These are phyloP conservation scores for Eupithecia insigniata DNA, from an alignment of 2,888 invertebrate species.

Conservation along the genomic window DNA sequence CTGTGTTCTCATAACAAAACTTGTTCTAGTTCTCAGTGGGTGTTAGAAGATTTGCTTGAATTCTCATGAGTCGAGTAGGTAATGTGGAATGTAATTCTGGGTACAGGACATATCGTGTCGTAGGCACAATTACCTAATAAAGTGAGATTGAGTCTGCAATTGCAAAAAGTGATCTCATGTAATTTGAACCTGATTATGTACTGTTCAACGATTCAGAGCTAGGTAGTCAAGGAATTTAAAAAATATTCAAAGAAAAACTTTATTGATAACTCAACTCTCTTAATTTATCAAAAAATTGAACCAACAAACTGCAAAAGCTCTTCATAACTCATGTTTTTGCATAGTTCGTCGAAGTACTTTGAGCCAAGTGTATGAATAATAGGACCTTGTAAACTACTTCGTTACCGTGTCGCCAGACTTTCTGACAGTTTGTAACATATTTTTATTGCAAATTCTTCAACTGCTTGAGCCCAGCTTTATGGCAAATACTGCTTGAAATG, in stretches of 20 bases:
- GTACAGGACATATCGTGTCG: constrained; percentile 53
- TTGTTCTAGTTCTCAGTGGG: background rate
- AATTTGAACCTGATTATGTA: constrained; percentile 43
- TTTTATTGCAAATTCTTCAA: constrained; percentile 12
- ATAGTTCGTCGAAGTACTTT: constrained; percentile 33
- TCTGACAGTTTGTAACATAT: constrained; percentile 34
- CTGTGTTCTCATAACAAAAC: background rate
- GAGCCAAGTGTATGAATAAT: constrained; percentile 49
- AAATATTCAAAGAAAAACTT: background rate
- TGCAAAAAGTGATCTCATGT: constrained; percentile 68
- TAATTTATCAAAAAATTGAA: background rate
- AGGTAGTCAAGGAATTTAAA: background rate
- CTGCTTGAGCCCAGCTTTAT: background rate
- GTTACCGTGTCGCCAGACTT: constrained; percentile 48
- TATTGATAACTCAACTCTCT: background rate
- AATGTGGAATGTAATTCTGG: constrained; percentile 31
- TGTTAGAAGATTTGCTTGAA: background rate
- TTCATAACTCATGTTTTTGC: constrained; percentile 31
- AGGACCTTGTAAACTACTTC: constrained; percentile 47
- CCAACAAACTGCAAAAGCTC: background rate
- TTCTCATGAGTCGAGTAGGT: constrained; percentile 3
- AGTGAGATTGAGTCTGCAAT: constrained; percentile 63
- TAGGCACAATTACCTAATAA: constrained; percentile 66
- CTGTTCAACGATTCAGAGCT: background rate
- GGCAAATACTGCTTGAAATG: background rate